Percentiles rank a stretch among this genome's conserved stretches.
phyloP scores from a whole-genome alignment of 1,140 invertebrate genomes.

The Musca vetustissima region DNA sequence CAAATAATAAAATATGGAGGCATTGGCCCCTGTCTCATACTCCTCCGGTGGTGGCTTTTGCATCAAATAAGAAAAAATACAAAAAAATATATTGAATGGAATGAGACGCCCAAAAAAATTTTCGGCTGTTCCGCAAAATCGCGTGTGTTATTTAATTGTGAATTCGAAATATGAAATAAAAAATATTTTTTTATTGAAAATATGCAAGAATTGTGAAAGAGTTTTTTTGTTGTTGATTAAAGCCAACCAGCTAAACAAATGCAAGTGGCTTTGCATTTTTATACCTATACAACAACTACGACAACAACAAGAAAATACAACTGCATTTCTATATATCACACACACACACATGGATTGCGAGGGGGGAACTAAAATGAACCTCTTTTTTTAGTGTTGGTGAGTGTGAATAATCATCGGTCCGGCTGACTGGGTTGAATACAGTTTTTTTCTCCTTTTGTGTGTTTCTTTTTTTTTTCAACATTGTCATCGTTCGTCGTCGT shows the following conservation, averaged over 20 bases:
- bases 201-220: background rate
- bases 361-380: background rate
- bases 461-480: too few relatives aligned
- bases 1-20: too few relatives aligned
- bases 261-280: background rate
- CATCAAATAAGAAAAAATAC: too few relatives aligned
- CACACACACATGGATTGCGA: too few relatives aligned
- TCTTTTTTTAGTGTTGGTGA: background rate
- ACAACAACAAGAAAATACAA: conserved; percentile 8
- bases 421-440: background rate
- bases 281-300: conserved; percentile 1
- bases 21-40: too few relatives aligned
- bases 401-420: conserved; percentile 11
- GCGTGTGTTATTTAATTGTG: conserved; percentile 6
- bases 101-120: too few relatives aligned
- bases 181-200: background rate
- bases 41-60: too few relatives aligned
- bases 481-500: background rate
- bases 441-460: background rate
- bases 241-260: background rate
- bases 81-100: too few relatives aligned
- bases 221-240: too few relatives aligned
- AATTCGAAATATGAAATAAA: background rate
- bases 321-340: background rate
- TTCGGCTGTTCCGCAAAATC: conserved; percentile 1